Evolutionary conservation across 2,797 vertebrate genomes (phyloP).

Genomic region (Diceros bicornis): DNA sequence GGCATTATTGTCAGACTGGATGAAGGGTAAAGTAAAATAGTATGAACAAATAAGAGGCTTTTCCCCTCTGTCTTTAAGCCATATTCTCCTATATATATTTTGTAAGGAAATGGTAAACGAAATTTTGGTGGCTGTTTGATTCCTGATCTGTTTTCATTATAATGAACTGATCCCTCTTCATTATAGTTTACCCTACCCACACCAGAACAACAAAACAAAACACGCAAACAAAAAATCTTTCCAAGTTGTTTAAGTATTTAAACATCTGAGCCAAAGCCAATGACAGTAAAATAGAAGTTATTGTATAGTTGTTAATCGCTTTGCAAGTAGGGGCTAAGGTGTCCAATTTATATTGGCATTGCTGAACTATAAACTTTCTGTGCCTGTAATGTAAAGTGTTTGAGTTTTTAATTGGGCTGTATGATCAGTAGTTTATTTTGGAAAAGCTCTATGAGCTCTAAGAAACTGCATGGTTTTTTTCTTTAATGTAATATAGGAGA

Average conservation of each 20-base stretch:
- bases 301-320: not conserved
- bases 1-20: constrained; percentile 28
- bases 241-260: constrained; percentile 50
- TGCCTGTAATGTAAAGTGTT: constrained; percentile 74
- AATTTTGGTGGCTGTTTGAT: not conserved
- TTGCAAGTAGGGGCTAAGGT: constrained; percentile 35
- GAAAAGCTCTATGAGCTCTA: constrained; percentile 64
- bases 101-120: constrained; percentile 20
- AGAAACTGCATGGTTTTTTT: constrained; percentile 73
- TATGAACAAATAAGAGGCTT: not conserved
- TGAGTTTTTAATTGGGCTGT: constrained; percentile 67
- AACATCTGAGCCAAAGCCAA: constrained; percentile 71
- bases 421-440: constrained; percentile 69
- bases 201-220: not conserved
- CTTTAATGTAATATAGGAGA: constrained; percentile 65
- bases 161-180: not conserved
- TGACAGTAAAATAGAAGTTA: constrained; percentile 29
- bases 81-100: not conserved
- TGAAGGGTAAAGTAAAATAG: not conserved
- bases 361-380: not conserved
- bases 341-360: constrained; percentile 59
- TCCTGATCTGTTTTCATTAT: constrained; percentile 28
- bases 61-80: constrained; percentile 66
- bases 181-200: not conserved
- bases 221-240: constrained; percentile 4